Percentiles rank a stretch among this genome's conserved stretches.
Conservation (phyloP, 2,888 invertebrate species). For the Patella pellucida region DNA sequence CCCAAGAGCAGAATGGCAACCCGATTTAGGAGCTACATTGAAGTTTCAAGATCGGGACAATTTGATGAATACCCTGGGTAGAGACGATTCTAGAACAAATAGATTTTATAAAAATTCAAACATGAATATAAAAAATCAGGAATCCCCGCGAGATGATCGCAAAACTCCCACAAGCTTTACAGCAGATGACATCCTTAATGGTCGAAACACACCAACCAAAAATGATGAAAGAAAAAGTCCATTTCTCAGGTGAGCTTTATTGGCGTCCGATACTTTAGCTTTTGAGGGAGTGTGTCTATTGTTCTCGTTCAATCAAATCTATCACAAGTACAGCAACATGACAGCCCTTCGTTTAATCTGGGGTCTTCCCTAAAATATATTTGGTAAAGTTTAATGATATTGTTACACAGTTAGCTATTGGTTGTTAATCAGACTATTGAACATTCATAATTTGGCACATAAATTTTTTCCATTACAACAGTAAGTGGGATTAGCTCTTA, state of each 20-base stretch:
- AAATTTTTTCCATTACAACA: too few relatives aligned
- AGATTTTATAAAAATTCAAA: neutral
- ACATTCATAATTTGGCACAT: too few relatives aligned
- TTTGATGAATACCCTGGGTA: neutral
- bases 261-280: too few relatives aligned
- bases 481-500: too few relatives aligned
- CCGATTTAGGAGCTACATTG: slow-evolving; percentile 20
- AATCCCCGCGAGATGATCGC: neutral
- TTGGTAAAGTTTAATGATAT: too few relatives aligned
- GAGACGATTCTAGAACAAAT: neutral
- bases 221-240: neutral
- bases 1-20: slow-evolving; percentile 17
- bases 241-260: neutral
- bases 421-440: too few relatives aligned
- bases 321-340: too few relatives aligned
- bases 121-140: neutral
- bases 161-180: neutral
- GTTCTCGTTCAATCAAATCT: too few relatives aligned
- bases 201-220: neutral
- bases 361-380: too few relatives aligned
- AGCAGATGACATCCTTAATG: neutral
- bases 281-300: too few relatives aligned
- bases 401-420: too few relatives aligned
- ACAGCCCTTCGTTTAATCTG: too few relatives aligned
- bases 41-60: slow-evolving; percentile 3